Base-by-base conservation (phyloP, 2,888 invertebrate genomes). In the Acanthopleura granulata region DNA sequence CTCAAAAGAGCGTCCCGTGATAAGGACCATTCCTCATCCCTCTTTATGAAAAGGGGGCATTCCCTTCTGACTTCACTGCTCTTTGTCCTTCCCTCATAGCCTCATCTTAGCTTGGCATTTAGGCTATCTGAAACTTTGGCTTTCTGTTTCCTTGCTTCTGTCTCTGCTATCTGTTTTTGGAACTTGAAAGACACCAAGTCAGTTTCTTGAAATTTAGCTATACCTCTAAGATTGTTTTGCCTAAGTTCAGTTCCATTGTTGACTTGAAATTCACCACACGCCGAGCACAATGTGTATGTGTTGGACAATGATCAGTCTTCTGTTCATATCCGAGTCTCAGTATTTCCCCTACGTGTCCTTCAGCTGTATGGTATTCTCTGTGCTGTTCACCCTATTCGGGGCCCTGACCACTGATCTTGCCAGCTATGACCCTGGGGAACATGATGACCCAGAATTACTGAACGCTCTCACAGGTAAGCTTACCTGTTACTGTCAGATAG, bases 301-400 rank as follows among this genome's bases (percentile, higher is more conserved):
- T 57, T 27, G 22, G 29, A 27, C 66, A 6, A 15, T 66, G 66
- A 66, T 66, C 1, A 22, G 66, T 66, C 29, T 66, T 27, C 66
- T 66, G 22, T 66, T 66, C 25, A 66, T 22, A 25, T 66, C 66
- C 3, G 66, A 66, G 16, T 66, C 66, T 22, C 66, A 27, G 29
- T 66, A 66, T 25, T 66, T 66, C 16, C 66, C 66, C 25, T 66
- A 66, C 25, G 66, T 66, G 29, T 66, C 66, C 25, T 66, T 66
- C 22, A 66, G 66, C 14, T 66, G 66, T 66, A 66, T 27, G 6
- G n/a, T 57, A 12, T 27, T 66, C 6, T 66, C 29, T 27, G 22
- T 27, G 27, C 25, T 66, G 29, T 66, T 66, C 25, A 27, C 66
- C 4, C 16, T 22, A 3, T 66, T 66, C 25, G 66, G 66, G 16